Evolutionary conservation across 2,113 vertebrate species (phyloP).

Genomic region (Corapipo altera): DNA sequence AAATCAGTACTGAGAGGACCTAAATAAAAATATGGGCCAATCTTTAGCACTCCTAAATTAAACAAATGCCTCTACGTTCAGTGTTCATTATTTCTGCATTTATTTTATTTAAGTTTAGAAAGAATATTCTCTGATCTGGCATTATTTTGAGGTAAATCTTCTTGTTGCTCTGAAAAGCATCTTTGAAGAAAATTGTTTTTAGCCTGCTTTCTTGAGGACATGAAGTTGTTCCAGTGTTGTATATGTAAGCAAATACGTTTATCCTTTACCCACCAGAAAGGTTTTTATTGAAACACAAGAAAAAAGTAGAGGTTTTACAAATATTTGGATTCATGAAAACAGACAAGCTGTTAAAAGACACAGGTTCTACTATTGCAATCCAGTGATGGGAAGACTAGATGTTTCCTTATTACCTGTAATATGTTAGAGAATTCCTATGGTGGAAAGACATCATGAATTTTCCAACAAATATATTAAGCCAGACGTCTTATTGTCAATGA

Average conservation of each 20-base stretch:
- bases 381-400: not conserved
- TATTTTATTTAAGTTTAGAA: not conserved
- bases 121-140: not conserved
- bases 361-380: not conserved
- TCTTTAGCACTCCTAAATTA: not conserved
- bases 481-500: not conserved
- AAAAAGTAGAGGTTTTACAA: not conserved
- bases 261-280: not conserved
- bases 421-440: not conserved
- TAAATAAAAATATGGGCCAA: not conserved
- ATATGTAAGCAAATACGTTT: not conserved
- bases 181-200: not conserved
- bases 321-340: not conserved
- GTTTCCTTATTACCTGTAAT: not conserved
- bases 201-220: not conserved
- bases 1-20: not conserved
- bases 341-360: not conserved
- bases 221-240: not conserved
- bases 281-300: not conserved
- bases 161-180: not conserved
- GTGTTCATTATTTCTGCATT: not conserved
- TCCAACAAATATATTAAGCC: not conserved
- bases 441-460: not conserved
- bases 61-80: not conserved
- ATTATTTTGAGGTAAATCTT: not conserved